These are phyloP conservation scores for Tuta absoluta DNA, from an alignment of 2,888 invertebrate genomes.

Conservation along the genomic window DNA sequence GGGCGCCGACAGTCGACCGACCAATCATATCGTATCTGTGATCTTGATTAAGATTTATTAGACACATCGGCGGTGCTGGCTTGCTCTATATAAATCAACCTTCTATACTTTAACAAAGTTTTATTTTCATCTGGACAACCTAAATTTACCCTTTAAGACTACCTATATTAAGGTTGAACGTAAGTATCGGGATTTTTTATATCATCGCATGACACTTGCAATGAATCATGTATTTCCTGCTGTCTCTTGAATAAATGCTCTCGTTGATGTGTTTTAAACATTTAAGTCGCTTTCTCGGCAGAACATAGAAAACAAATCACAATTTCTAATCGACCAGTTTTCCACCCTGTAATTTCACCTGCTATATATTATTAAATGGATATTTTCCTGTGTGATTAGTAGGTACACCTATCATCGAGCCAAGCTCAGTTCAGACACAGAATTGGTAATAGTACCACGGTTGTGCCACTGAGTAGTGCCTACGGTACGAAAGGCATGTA, in stretches of 20 bases:
- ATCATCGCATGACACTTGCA: background rate
- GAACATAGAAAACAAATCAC: background rate
- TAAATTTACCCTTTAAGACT: background rate
- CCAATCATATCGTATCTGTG: constrained; percentile 63
- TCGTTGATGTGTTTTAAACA: constrained; percentile 1
- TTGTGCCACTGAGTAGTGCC: no score
- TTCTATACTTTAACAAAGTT: constrained; percentile 28
- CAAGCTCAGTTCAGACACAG: no score
- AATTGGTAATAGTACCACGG: no score
- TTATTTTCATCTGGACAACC: constrained; percentile 17
- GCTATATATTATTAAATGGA: no score
- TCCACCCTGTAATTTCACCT: background rate
- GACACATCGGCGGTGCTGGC: constrained; percentile 58
- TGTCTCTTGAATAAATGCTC: background rate
- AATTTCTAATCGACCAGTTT: background rate
- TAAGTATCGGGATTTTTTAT: background rate
- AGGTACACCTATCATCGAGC: no score
- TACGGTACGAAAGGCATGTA: no score
- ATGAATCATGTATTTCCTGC: background rate
- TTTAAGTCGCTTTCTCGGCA: background rate
- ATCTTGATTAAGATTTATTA: constrained; percentile 80
- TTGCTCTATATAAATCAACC: constrained; percentile 47
- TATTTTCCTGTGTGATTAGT: no score
- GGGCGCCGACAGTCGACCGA: constrained; percentile 70
- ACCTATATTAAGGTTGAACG: background rate